These are phyloP conservation scores for Geophilus truncorum DNA, from an alignment of 2,888 invertebrate genomes.

Conservation along the genomic window DNA sequence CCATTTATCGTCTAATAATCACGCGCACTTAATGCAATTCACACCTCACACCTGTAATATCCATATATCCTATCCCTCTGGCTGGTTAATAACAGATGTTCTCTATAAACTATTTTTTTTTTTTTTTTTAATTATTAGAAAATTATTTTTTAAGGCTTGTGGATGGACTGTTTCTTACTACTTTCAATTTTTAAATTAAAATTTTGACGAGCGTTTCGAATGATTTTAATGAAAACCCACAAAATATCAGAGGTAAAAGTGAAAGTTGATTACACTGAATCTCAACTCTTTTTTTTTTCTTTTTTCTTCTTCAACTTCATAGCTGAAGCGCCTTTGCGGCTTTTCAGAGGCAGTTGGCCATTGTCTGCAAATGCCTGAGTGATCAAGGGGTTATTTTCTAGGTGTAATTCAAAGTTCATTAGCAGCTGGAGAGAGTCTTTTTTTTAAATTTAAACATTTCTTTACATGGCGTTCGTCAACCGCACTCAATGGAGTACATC, in stretches of 20 bases:
- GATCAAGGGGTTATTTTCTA: not conserved
- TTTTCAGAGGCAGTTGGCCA: not conserved
- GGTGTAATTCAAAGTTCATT: slow-evolving; percentile 20
- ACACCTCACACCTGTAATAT: not conserved
- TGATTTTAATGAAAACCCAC: not conserved
- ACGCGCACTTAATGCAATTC: not conserved
- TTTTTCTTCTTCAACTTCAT: too few species aligned
- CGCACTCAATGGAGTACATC: not conserved
- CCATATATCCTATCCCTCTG: not conserved
- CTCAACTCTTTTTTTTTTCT: not conserved
- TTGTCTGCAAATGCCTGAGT: not conserved
- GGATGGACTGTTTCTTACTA: too few species aligned
- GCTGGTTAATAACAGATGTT: not conserved
- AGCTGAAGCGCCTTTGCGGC: not conserved
- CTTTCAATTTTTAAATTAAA: not conserved
- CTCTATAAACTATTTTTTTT: not conserved
- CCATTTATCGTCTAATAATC: not conserved
- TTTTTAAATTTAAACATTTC: not conserved
- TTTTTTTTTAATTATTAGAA: not conserved
- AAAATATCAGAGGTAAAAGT: not conserved
- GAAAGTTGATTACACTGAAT: not conserved
- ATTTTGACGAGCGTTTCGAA: not conserved
- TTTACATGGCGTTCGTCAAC: not conserved
- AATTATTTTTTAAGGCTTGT: too few species aligned
- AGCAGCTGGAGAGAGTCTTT: not conserved